phyloP scores from a whole-genome alignment of 1,140 invertebrate genomes.

The Ceratosolen fusciceps region DNA sequence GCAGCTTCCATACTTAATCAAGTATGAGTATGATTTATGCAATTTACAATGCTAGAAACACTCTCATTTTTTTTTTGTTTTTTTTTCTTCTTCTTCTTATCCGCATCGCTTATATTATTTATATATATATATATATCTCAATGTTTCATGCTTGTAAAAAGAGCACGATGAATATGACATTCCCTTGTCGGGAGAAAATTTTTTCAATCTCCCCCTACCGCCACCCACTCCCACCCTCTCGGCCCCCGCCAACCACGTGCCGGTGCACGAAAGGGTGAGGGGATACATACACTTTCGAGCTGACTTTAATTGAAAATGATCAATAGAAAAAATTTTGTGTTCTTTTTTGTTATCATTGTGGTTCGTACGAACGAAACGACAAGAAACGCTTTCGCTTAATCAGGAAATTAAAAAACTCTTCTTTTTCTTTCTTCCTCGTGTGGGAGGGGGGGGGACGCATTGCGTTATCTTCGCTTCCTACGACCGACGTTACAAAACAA shows the following conservation, averaged over 20 bases:
- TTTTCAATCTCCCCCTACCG: too few species aligned
- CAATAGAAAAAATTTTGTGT: too few species aligned
- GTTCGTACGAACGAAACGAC: background rate
- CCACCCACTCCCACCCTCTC: too few species aligned
- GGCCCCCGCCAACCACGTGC: too few species aligned
- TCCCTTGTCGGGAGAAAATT: too few species aligned
- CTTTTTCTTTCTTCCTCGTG: too few species aligned
- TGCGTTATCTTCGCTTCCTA: background rate
- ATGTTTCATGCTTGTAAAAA: slow-evolving; percentile 37
- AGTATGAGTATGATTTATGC: slow-evolving; percentile 19
- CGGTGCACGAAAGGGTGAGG: background rate
- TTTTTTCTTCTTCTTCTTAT: too few species aligned
- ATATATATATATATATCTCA: too few species aligned
- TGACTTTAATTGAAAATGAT: slow-evolving; percentile 12
- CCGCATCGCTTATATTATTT: too few species aligned
- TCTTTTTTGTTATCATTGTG: slow-evolving; percentile 17
- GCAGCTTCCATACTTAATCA: slow-evolving; percentile 23
- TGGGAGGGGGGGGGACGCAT: too few species aligned
- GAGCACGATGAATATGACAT: slow-evolving; percentile 23
- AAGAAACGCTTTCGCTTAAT: slow-evolving; percentile 4
- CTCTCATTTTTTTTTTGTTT: background rate
- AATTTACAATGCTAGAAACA: slow-evolving; percentile 8
- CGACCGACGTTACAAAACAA: background rate
- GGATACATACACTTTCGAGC: too few species aligned
- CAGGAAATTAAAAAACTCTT: slow-evolving; percentile 2